Base-by-base conservation (phyloP, 2,797 vertebrate genomes). In the Manis pentadactyla region DNA sequence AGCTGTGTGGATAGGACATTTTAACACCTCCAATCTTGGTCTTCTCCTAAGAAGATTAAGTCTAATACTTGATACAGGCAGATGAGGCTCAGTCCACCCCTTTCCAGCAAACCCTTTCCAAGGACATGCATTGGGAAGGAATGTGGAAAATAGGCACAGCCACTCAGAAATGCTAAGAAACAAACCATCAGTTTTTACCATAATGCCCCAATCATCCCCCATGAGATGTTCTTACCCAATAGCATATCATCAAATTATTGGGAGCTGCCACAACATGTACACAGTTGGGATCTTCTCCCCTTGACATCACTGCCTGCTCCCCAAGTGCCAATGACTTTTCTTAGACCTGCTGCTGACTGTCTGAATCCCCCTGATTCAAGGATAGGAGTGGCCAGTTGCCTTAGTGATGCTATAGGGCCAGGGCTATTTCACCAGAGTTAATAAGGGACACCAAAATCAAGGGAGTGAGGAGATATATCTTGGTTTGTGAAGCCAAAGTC, bases 11-110 rank as follows among this genome's bases (percentile, higher is more conserved):
- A 61, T 7, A 39, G 83, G 51, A 25, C 89, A 84, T 66, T 92
- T 95, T 96, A 97, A 97, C 59, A 55, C 49, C 9, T 71, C 34
- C 4, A 64, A 10, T 81, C 92, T 93, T 69, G 34, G 31, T 94
- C 68, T 96, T 95, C 63, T 94, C 73, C 78, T 85, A 34, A 93
- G 78, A 94, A 87, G 25, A 0, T n/a, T 69, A 59, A 31, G 29
- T 21, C 66, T 74, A 42, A 49, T 46, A 69, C 12, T 78, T 79
- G 59, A 39, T n/a, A 68, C 53, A 39, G 31, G 63, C 31, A 93
- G 21, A 7, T 57, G 18, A 75, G 53, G 37, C 51, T 87, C 66
- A 90, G 73, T 82, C 14, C 27, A 63, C 39, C 15, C 49, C 39
- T 92, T 84, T 78, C 37, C 25, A 66, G 59, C 3, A 77, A 86